Conservation (phyloP, 2,888 invertebrate genomes). For the Empis livida region DNA sequence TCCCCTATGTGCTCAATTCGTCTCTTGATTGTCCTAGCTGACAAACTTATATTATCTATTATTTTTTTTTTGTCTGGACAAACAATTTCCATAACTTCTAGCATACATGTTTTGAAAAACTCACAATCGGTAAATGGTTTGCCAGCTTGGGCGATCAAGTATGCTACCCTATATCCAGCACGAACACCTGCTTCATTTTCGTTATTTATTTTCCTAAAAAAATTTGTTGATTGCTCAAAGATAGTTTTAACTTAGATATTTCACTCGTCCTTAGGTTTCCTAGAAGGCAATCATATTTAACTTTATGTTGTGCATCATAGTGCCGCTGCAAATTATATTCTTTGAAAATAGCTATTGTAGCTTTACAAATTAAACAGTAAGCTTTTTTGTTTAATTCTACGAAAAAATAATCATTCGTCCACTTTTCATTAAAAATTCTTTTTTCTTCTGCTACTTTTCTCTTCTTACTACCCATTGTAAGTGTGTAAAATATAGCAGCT, state of each 20-base stretch:
- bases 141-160: conserved; percentile 1
- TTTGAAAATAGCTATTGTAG: conserved; percentile 3
- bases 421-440: conserved; percentile 2
- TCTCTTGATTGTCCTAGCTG: background rate
- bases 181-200: conserved; percentile 2
- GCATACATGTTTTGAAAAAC: background rate
- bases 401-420: conserved; percentile 1
- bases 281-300: conserved; percentile 2
- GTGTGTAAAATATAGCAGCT: conserved; percentile 1
- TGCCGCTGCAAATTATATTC: conserved; percentile 3
- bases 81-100: conserved; percentile 1
- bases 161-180: conserved; percentile 3
- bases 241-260: background rate
- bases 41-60: conserved; percentile 2
- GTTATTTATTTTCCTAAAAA: conserved; percentile 3
- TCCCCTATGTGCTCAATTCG: background rate
- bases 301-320: conserved; percentile 1
- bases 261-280: background rate
- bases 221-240: conserved; percentile 1
- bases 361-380: conserved; percentile 3
- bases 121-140: conserved; percentile 1
- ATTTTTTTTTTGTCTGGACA: conserved; percentile 2
- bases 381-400: conserved; percentile 1
- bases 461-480: conserved; percentile 1
- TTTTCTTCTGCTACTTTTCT: background rate